phyloP scores from a whole-genome alignment of 2,113 vertebrate genomes.

The Protobothrops mucrosquamatus region DNA sequence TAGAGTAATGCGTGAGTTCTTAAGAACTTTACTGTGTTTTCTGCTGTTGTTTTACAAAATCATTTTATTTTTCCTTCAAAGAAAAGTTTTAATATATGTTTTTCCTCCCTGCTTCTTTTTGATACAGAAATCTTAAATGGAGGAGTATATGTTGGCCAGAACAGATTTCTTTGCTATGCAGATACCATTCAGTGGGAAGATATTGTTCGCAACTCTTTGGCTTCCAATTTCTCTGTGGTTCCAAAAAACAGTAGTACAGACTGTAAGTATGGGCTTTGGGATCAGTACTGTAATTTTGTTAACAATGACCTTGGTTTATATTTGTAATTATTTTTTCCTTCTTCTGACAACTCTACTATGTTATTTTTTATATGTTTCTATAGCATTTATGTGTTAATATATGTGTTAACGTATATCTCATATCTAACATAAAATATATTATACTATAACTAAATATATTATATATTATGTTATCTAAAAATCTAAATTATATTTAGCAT shows the following conservation, averaged over 20 bases:
- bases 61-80: not conserved
- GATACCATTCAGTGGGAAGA: constrained; percentile 97
- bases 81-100: constrained; percentile 23
- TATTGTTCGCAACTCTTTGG: constrained; percentile 87
- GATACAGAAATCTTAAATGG: constrained; percentile 91
- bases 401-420: not conserved
- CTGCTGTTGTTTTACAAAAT: not conserved
- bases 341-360: not conserved
- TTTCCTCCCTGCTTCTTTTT: constrained; percentile 21
- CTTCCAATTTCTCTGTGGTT: constrained; percentile 90
- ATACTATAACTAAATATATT: not conserved
- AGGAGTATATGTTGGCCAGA: constrained; percentile 94
- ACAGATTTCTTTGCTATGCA: constrained; percentile 93
- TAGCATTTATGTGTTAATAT: not conserved
- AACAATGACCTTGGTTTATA: not conserved
- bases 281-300: constrained; percentile 8
- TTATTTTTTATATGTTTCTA: not conserved
- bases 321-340: not conserved
- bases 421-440: not conserved
- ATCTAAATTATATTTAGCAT: not conserved
- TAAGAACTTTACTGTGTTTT: not conserved
- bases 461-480: not conserved
- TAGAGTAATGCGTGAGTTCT: not conserved
- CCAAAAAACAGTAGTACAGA: constrained; percentile 89
- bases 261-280: constrained; percentile 79